Evolutionary conservation across 37 sponge, comb jelly and placozoan genomes (phyloP), one percentile per base, ranked within the genome.

Genomic region (Petrosia ficiformis): DNA sequence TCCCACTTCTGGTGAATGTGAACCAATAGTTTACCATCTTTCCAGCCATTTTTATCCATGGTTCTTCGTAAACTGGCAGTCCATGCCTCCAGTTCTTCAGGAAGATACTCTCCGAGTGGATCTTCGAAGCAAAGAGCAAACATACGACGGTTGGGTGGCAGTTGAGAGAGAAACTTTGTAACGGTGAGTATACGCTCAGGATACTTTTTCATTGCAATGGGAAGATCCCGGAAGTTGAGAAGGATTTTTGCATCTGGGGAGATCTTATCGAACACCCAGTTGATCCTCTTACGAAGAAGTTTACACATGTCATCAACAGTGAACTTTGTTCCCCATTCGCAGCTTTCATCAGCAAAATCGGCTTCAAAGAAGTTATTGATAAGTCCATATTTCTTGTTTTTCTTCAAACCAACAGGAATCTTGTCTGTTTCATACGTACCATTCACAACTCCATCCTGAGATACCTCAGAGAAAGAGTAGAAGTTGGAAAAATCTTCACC

Each of bases 1-100:
- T 71, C 94, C 94, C 94, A 93, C 71, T 93, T 85, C 80, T 89
- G 73, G 70, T 93, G 94, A 25, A 89, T 68, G 57, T 93, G 94
- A 24, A 80, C 70, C 0, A 94, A 67, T 3, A 94, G 61, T 38
- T 76, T 75, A 4, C 91, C 95, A 6, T 57, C 57, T 6, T n/a
- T 57, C 90, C 90, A 94, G 2, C 88, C 91, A 59, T 77, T 71
- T 48, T 67, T 14, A 44, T 87, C 77, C 95, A 94, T 94, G 56
- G 58, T 74, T 22, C 68, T 71, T 0, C 95, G 68, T 41, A 90
- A 28, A 42, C 80, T 69, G 10, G 69, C 79, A 0, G 91, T 94
- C 95, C 95, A 94, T 22, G 77, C 87, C 29, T 34, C 88, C 64
- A 94, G 42, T 52, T 90, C 85, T 66, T 87, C 88, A 16, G 91